Conservation (phyloP, 2,888 invertebrate genomes). For the Pocota personata region DNA sequence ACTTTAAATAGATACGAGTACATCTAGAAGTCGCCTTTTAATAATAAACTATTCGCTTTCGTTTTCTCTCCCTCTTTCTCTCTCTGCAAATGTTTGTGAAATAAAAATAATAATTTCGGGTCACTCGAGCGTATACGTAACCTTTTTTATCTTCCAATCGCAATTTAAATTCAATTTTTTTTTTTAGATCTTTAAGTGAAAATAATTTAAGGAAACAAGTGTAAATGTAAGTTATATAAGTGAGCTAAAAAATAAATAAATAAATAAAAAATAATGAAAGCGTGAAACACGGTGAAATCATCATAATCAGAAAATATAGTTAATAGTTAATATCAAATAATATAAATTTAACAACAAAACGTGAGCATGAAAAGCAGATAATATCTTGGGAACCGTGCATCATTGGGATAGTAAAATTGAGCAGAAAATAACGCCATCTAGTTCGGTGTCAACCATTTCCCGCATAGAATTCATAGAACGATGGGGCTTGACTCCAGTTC, state of each 20-base stretch:
- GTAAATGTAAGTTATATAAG: not conserved
- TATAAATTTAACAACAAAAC: slow-evolving; percentile 16
- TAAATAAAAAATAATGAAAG: slow-evolving; percentile 27
- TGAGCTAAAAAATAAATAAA: slow-evolving; percentile 4
- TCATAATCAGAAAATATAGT: slow-evolving; percentile 1
- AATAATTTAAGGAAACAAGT: slow-evolving; percentile 20
- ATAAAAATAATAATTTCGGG: slow-evolving; percentile 23
- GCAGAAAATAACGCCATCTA: slow-evolving; percentile 79
- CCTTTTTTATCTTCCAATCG: slow-evolving; percentile 9
- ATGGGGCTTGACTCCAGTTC: slow-evolving; percentile 99
- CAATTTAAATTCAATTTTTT: not conserved
- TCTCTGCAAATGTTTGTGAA: slow-evolving; percentile 54
- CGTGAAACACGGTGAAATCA: slow-evolving; percentile 40
- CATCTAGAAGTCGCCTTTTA: not conserved
- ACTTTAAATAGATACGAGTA: slow-evolving; percentile 37
- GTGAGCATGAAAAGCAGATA: slow-evolving; percentile 67
- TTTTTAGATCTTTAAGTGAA: slow-evolving; percentile 24
- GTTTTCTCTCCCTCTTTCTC: slow-evolving; percentile 3
- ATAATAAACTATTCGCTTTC: no score
- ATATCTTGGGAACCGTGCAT: slow-evolving; percentile 58
- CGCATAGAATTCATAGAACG: slow-evolving; percentile 98
- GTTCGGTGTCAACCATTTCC: slow-evolving; percentile 89
- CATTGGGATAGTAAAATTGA: slow-evolving; percentile 66
- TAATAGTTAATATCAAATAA: slow-evolving; percentile 14
- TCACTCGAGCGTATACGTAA: slow-evolving; percentile 66